phyloP scores from a whole-genome alignment of 2,888 invertebrate genomes.

The Morpho achilles region DNA sequence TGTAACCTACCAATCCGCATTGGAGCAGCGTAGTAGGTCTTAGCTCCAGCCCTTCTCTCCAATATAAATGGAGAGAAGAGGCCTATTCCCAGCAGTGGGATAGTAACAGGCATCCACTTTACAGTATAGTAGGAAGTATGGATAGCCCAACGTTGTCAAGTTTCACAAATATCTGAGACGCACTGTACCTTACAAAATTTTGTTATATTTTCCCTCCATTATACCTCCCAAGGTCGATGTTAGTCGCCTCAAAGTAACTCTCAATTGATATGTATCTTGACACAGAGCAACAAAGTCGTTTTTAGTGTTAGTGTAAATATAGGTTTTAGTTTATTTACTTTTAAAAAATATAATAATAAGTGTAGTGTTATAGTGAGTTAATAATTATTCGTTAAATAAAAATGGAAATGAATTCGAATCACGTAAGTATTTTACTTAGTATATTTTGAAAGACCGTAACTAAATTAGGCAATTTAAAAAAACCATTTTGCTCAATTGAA shows the following conservation, averaged over 20 bases:
- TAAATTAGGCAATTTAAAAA: too few species aligned
- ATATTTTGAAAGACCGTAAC: neutral
- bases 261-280: conserved; percentile 22
- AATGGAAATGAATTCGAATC: conserved; percentile 36
- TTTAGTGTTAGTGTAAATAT: conserved; percentile 17
- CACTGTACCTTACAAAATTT: neutral
- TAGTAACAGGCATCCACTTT: too few species aligned
- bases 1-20: too few species aligned
- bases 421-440: conserved; percentile 31
- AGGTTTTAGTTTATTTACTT: neutral
- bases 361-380: neutral
- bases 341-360: too few species aligned
- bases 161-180: neutral
- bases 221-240: conserved; percentile 26
- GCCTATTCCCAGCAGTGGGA: too few species aligned
- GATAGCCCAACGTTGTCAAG: neutral
- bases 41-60: too few species aligned
- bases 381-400: conserved; percentile 7
- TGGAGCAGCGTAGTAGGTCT: too few species aligned
- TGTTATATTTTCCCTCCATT: conserved; percentile 11
- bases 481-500: too few species aligned
- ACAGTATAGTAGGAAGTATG: too few species aligned
- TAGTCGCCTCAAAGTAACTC: conserved; percentile 10
- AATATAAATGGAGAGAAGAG: too few species aligned
- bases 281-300: conserved; percentile 19